Evolutionary conservation across 1,140 invertebrate genomes (phyloP).

Genomic region (Chrysomallon squamiferum): DNA sequence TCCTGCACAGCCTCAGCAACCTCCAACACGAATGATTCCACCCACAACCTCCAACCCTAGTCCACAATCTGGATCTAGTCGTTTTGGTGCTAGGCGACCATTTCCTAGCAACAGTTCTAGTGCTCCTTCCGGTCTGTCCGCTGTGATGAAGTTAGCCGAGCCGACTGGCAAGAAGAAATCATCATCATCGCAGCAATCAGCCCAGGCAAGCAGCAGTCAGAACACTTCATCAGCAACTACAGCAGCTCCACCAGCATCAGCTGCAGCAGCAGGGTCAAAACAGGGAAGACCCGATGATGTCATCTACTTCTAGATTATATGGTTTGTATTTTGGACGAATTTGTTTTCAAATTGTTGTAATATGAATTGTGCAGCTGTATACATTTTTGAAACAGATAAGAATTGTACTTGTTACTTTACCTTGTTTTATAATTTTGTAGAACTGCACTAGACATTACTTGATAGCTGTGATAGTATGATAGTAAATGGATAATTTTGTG

Average conservation of each 20-base stretch:
- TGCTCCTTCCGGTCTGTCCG: conserved; percentile 23
- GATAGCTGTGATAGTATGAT: too few species aligned
- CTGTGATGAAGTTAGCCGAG: conserved; percentile 45
- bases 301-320: conserved; percentile 25
- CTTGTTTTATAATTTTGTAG: too few species aligned
- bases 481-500: too few species aligned
- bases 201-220: background rate
- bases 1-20: background rate
- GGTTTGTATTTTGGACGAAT: conserved; percentile 1
- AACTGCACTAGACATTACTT: too few species aligned
- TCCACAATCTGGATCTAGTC: conserved; percentile 6
- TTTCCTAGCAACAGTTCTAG: conserved; percentile 18
- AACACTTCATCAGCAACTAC: background rate
- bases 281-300: conserved; percentile 11
- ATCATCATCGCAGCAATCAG: background rate
- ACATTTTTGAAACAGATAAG: too few species aligned
- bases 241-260: background rate
- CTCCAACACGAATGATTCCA: background rate
- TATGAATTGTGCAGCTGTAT: too few species aligned
- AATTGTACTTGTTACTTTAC: too few species aligned
- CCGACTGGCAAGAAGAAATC: conserved; percentile 17
- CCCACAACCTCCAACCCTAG: conserved; percentile 7
- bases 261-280: background rate
- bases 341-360: too few species aligned
- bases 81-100: conserved; percentile 12